Base-by-base conservation (phyloP, 1,140 invertebrate species). In the Aphelinus certus region DNA sequence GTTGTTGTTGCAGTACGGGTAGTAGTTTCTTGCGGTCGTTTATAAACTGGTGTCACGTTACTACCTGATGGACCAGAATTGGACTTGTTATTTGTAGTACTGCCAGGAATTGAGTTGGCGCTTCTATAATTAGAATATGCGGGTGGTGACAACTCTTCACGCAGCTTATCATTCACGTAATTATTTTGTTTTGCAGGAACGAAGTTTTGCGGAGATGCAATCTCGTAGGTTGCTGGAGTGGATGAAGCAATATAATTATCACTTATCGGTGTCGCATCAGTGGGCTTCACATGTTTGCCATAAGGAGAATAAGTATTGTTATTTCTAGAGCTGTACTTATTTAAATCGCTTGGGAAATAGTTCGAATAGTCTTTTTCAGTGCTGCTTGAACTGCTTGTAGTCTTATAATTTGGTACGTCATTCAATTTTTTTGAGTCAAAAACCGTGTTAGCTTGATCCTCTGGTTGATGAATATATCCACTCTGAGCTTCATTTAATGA, bases 311-410 rank as follows among this genome's bases (percentile, higher is more conserved):
- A 80, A 49, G 77, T 77, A 68, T 42, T 79, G 70, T 91, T 90
- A 78, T 90, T 89, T 77, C 90, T 88, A 2, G 86, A 88, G 7
- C 88, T 88, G 70, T 88, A 88, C 77, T 86, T 78, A 26, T 84
- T 85, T 61, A 83, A 81, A 61, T 84, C 86, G 64, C 80, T 78
- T 3, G 88, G 88, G 70, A 89, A 89, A 71, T 89, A 89, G 78
- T 83, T 87, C 2, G 85, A 83, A 57, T 87, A 84, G 56, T 85
- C 81, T n/a, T 73, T 81, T 26, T 70, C 42, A 6, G 76, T 48
- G 64, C 72, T 76, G 43, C 79, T 75, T 47, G 63, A n/a, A 26
- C 68, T 77, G 47, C 70, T 81, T 42, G 47, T 70, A 43, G 79
- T 68, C 46, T 79, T 79, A 7, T 79, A 77, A 66, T 78, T 76